Evolutionary conservation across 2,113 vertebrate genomes (phyloP).

Genomic region (Pristiophorus japonicus): DNA sequence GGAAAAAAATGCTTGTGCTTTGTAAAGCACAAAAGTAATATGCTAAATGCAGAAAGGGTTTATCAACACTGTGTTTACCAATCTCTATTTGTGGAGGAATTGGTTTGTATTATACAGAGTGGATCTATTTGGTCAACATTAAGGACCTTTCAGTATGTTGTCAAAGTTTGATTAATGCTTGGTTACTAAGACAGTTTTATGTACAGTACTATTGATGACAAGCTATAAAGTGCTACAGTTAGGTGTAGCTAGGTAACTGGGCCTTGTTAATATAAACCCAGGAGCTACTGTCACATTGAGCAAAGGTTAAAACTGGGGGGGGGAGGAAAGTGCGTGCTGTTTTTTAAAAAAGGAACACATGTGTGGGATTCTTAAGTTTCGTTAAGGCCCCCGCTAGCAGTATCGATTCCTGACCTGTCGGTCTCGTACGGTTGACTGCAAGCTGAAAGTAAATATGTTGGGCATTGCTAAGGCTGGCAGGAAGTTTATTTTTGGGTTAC

Average conservation of each 20-base stretch:
- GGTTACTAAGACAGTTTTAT: conserved; percentile 18
- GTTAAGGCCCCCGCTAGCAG: background rate
- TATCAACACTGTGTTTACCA: background rate
- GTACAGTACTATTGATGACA: background rate
- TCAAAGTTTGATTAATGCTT: background rate
- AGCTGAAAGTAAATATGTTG: background rate
- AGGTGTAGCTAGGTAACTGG: conserved; percentile 27
- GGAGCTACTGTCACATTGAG: background rate
- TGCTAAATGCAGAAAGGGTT: background rate
- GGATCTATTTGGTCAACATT: background rate
- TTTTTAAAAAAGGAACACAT: background rate
- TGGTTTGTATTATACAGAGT: background rate
- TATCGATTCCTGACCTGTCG: background rate
- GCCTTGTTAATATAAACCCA: background rate
- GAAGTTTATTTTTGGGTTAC: background rate
- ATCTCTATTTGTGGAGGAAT: background rate
- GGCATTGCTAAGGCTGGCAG: background rate
- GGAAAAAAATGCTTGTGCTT: background rate
- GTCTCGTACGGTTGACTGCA: background rate
- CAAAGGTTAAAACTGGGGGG: background rate
- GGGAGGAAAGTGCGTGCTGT: background rate
- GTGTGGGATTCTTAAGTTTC: background rate
- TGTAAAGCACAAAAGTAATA: background rate
- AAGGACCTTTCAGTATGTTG: background rate
- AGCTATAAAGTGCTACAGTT: background rate